phyloP scores from a whole-genome alignment of 2,888 invertebrate genomes.

The Dicranocentrus wangi region DNA sequence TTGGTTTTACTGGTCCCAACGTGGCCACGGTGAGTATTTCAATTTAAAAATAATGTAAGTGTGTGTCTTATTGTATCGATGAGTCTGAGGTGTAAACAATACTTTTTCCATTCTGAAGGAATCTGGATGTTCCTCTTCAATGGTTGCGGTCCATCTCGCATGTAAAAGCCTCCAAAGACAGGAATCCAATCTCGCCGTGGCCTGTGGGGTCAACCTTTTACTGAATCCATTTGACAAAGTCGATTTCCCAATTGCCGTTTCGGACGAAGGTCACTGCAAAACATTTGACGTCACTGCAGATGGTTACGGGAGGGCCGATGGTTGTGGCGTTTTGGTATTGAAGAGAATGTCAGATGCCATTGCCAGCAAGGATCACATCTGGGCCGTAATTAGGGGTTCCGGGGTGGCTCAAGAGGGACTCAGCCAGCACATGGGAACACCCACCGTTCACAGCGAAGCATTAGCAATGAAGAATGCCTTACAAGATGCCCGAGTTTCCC shows the following conservation, averaged over 20 bases:
- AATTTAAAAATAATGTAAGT: background rate
- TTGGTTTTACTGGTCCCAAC: constrained; percentile 50
- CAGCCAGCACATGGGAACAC: constrained; percentile 73
- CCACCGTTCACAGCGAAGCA: constrained; percentile 45
- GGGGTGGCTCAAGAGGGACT: constrained; percentile 74
- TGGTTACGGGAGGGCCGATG: constrained; percentile 66
- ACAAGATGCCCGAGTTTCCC: constrained; percentile 42
- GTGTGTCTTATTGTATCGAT: background rate
- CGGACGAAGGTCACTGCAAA: constrained; percentile 68
- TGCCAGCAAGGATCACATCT: constrained; percentile 61
- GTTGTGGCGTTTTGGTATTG: constrained; percentile 35
- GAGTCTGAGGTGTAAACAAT: background rate
- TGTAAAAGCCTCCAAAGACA: background rate
- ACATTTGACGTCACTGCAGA: constrained; percentile 61
- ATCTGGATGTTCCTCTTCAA: constrained; percentile 17
- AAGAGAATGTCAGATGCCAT: constrained; percentile 54
- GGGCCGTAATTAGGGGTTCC: constrained; percentile 72
- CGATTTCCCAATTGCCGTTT: constrained; percentile 54
- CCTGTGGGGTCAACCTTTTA: constrained; percentile 16
- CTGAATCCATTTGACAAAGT: constrained; percentile 1
- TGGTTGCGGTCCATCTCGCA: constrained; percentile 10
- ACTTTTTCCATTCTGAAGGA: constrained; percentile 12
- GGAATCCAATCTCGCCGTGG: background rate
- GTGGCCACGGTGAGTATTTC: constrained; percentile 30
- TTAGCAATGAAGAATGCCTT: constrained; percentile 52